phyloP scores from a whole-genome alignment of 2,888 invertebrate species.

The Lissocephala sabroskyi region DNA sequence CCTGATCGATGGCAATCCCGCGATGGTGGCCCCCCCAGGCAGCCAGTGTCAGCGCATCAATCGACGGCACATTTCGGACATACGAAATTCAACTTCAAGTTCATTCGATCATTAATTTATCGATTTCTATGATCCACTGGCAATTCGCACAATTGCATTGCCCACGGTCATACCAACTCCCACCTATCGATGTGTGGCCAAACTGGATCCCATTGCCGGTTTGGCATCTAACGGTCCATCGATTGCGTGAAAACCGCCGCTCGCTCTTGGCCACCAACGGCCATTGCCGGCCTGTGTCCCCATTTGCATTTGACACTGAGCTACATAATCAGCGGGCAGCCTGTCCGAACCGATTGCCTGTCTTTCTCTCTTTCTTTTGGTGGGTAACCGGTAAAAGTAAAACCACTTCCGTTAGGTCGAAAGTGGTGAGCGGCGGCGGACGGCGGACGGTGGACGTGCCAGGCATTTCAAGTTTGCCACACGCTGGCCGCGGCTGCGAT shows the following conservation, averaged over 20 bases:
- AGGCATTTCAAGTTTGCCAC: slow-evolving; percentile 22
- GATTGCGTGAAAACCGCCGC: not conserved
- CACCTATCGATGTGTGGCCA: not conserved
- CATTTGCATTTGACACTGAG: slow-evolving; percentile 39
- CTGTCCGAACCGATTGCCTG: too few species aligned
- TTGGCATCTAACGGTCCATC: not conserved
- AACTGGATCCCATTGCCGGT: not conserved
- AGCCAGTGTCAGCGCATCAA: too few species aligned
- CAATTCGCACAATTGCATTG: too few species aligned
- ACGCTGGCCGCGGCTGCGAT: slow-evolving; percentile 13
- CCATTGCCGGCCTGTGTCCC: too few species aligned
- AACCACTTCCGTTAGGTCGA: slow-evolving; percentile 47
- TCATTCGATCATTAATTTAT: slow-evolving; percentile 53
- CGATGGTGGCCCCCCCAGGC: not conserved
- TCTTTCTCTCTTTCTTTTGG: too few species aligned
- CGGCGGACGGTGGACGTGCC: slow-evolving; percentile 26
- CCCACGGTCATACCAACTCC: too few species aligned
- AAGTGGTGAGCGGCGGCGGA: slow-evolving; percentile 18
- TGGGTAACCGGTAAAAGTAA: slow-evolving; percentile 29
- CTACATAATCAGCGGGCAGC: not conserved
- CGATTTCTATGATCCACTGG: slow-evolving; percentile 46
- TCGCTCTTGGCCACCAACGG: slow-evolving; percentile 3
- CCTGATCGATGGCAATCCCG: not conserved
- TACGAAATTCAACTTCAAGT: slow-evolving; percentile 36
- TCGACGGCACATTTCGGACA: slow-evolving; percentile 1